Evolutionary conservation across 2,888 invertebrate genomes (phyloP).

Genomic region (Cheiracanthium punctorium): DNA sequence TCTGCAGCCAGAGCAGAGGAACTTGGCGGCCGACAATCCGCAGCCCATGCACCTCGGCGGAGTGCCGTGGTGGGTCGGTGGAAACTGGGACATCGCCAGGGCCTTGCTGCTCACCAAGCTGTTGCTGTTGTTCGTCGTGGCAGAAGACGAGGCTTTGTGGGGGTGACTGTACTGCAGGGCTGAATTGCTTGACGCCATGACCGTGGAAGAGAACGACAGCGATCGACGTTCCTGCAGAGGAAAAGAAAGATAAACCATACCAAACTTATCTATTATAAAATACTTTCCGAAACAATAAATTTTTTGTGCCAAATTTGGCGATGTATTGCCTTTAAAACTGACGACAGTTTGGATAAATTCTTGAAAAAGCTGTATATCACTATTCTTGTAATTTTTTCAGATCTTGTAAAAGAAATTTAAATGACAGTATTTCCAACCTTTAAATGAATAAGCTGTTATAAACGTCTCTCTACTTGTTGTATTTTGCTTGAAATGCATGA

Average conservation of each 20-base stretch:
- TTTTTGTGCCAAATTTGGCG: too few relatives aligned
- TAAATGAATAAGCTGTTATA: too few relatives aligned
- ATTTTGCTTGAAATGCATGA: too few relatives aligned
- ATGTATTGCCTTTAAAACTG: too few relatives aligned
- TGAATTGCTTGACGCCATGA: not conserved
- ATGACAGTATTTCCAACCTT: too few relatives aligned
- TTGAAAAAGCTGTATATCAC: too few relatives aligned
- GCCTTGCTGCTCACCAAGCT: not conserved
- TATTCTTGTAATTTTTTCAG: too few relatives aligned
- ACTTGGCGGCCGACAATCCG: constrained; percentile 34
- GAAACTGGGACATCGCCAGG: not conserved
- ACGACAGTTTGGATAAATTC: too few relatives aligned
- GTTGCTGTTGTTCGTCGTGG: not conserved
- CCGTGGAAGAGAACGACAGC: constrained; percentile 4
- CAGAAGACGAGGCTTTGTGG: not conserved
- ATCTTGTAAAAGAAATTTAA: too few relatives aligned
- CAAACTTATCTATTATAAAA: not conserved
- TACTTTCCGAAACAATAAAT: not conserved
- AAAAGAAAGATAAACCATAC: too few relatives aligned
- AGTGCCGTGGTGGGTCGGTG: not conserved
- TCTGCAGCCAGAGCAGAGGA: constrained; percentile 60
- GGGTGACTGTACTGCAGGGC: not conserved
- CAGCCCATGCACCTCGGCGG: constrained; percentile 55
- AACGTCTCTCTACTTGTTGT: too few relatives aligned
- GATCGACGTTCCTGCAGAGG: constrained; percentile 24